phyloP scores from a whole-genome alignment of 92 coral and sea anemone species.

The Ricordea florida region DNA sequence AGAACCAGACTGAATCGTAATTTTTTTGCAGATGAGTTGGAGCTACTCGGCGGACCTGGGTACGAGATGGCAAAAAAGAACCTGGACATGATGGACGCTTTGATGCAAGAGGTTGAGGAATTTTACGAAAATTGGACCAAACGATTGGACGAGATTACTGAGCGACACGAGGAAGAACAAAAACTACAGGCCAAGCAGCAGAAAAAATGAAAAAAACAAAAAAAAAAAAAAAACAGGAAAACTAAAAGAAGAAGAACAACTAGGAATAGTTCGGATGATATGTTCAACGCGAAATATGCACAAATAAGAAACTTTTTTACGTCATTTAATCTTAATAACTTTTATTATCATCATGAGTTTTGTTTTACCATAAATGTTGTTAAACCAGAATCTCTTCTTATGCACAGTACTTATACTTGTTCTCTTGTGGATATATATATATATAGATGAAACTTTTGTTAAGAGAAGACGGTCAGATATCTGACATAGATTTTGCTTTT shows the following conservation, averaged over 20 bases:
- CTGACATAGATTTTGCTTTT: too few species aligned
- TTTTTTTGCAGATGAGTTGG: constrained; percentile 79
- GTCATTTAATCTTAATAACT: too few species aligned
- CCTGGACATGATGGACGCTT: constrained; percentile 84
- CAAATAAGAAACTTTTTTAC: too few species aligned
- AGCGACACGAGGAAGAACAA: constrained; percentile 84
- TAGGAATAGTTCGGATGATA: neutral
- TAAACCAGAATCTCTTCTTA: too few species aligned
- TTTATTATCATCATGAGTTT: too few species aligned
- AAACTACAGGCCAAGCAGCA: constrained; percentile 61
- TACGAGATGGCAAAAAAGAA: constrained; percentile 90
- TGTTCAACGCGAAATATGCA: too few species aligned
- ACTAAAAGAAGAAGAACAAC: neutral
- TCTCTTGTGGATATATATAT: too few species aligned
- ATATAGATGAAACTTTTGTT: too few species aligned
- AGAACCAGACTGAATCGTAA: neutral
- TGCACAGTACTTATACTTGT: too few species aligned
- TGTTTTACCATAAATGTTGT: too few species aligned
- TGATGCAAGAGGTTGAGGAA: constrained; percentile 90
- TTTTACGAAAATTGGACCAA: constrained; percentile 90
- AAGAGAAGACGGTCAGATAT: too few species aligned
- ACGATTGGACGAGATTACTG: constrained; percentile 78
- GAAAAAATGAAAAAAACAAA: constrained; percentile 4
- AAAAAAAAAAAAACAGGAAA: neutral
- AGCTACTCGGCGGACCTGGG: constrained; percentile 84